Evolutionary conservation across 2,797 vertebrate species (phyloP), one percentile per base, ranked within the genome.

Genomic region (Malurus splendens): DNA sequence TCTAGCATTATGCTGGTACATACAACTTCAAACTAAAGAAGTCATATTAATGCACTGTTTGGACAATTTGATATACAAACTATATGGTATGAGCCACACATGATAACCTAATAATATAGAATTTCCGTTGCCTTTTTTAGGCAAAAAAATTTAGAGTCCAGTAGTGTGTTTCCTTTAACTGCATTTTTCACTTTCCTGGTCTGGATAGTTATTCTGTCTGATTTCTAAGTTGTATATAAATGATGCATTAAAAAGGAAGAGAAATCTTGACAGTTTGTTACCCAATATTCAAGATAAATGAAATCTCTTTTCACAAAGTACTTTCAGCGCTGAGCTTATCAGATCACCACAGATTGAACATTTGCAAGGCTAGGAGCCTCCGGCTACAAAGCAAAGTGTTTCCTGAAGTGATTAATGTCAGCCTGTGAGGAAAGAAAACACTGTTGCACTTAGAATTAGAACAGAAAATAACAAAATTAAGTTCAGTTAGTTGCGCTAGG

Each of bases 341-440:
- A 92, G 92, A 94, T 94, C 83, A 73, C 70, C 79, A 51, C 67
- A 74, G 70, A 36, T 64, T 89, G 88, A 94, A 77, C 27, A 28
- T 70, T 92, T 93, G 45, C 75, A 91, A 94, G 87, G 61, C 73
- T 67, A 44, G 86, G 14, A 72, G 78, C 89, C 86, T 78, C 64
- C 0, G 2, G 91, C 77, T 93, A 86, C 47, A 71, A 85, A 68
- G 55, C 48, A 73, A 81, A 91, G 59, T 80, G 61, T 93, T 96
- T 95, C 87, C 92, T 87, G 52, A 84, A 87, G 87, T 87, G 79
- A 94, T 94, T 94, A 94, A 94, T 82, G 90, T 94, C 84, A 88
- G 38, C 52, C 65, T 12, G 9, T 91, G 33, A 83, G 59, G 89
- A 87, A 32, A 81, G 42, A 74, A 89, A 95, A 91, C 71, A 86